These are phyloP conservation scores for Tinea pellionella DNA, from an alignment of 2,888 invertebrate species.

Conservation along the genomic window DNA sequence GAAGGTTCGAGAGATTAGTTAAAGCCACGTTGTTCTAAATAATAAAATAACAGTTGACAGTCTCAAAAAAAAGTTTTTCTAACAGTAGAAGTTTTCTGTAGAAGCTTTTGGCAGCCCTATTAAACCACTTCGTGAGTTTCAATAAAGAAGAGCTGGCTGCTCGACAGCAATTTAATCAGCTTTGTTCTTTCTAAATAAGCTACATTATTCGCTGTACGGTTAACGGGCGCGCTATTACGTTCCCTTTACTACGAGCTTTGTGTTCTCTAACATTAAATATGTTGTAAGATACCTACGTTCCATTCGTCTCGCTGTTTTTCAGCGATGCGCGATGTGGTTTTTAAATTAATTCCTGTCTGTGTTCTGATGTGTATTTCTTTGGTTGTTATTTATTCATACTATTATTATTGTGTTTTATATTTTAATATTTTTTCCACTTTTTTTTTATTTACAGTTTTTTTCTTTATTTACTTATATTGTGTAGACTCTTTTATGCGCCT, in stretches of 20 bases:
- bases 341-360: slow-evolving; percentile 1
- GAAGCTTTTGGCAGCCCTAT: slow-evolving; percentile 2
- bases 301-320: slow-evolving; percentile 1
- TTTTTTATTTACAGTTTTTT: no score
- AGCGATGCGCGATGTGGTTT: neutral
- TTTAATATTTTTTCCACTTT: no score
- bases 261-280: neutral
- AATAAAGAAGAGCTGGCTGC: slow-evolving; percentile 29
- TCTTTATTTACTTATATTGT: no score
- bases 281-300: neutral
- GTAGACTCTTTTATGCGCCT: no score
- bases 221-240: slow-evolving; percentile 11
- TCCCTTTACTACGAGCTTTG: neutral
- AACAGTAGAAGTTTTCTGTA: neutral
- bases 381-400: neutral
- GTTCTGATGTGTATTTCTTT: neutral
- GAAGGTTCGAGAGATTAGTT: no score
- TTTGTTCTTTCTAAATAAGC: slow-evolving; percentile 43
- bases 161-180: slow-evolving; percentile 48
- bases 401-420: no score
- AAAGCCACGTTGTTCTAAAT: no score
- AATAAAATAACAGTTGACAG: no score
- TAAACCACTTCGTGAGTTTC: slow-evolving; percentile 15
- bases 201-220: slow-evolving; percentile 14
- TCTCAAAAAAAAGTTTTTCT: no score